Evolutionary conservation across 1,140 invertebrate species (phyloP), one percentile per base, ranked within the genome.

Genomic region (Ips typographus): DNA sequence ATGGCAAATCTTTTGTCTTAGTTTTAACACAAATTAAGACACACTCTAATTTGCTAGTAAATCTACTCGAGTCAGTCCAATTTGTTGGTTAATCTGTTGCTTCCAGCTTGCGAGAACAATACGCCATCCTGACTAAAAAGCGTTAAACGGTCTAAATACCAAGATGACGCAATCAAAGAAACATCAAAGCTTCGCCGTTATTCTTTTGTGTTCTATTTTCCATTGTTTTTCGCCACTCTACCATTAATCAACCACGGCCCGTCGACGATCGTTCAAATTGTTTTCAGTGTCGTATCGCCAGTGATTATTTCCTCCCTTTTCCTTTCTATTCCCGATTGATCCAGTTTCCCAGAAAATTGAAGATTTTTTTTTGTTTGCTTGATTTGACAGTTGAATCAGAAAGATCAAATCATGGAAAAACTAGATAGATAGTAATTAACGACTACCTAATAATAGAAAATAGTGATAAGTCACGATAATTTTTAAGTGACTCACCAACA

Each of bases 161-260:
- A 57, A 51, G 51, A 70, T 57, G 68, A 70, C 59, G 68, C 49
- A 70, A 70, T 70, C 68, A 56, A 58, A 70, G 68, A 64, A 64
- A 70, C 68, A 70, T 70, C 68, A 70, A 70, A 70, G 68, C 68
- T 38, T 40, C 55, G 40, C 68, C 68, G 68, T 70, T 64, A 70
- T 70, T 70, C 68, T 47, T 70, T 70, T 70, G 68, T 70, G 64
- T 70, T 70, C 68, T 63, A 62, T 70, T 70, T 70, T 70, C 60
- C 60, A 70, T 70, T 70, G 68, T 70, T 70, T 70, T 70, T 70
- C 61, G 68, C 68, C 68, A 70, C 68, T 70, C 60, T 70, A 64
- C 68, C 68, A 70, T 70, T 70, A 70, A 70, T 70, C 60, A 70
- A 62, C 41, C 59, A 62, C 52, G 51, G 43, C 42, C 37, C n/a